These are phyloP conservation scores for Caenorhabditis parvicauda DNA, from an alignment of 2,888 invertebrate genomes.

Conservation along the genomic window DNA sequence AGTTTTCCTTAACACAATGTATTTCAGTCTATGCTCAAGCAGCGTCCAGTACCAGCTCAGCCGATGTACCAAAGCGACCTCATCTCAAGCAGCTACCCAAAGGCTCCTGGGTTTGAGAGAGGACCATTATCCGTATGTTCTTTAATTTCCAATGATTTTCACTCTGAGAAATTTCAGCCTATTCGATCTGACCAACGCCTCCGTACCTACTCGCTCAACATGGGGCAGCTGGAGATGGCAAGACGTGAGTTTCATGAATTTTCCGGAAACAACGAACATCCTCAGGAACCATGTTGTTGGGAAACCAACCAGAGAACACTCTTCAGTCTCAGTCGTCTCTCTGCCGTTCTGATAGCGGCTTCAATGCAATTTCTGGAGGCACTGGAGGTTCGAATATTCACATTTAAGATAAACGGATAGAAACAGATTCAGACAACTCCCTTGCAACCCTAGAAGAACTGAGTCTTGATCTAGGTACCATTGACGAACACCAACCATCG, in stretches of 20 bases:
- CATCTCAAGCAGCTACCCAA: slow-evolving; percentile 42
- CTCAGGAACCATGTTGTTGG: slow-evolving; percentile 1
- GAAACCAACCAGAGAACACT: slow-evolving; percentile 21
- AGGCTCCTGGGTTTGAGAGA: slow-evolving; percentile 52
- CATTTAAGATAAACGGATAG: neutral
- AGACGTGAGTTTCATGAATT: slow-evolving; percentile 21
- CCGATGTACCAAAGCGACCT: slow-evolving; percentile 15
- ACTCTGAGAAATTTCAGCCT: slow-evolving; percentile 15
- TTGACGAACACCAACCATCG: slow-evolving; percentile 35
- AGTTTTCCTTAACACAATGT: neutral
- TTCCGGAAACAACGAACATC: no score
- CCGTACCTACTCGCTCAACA: slow-evolving; percentile 45
- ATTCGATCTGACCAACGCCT: slow-evolving; percentile 25
- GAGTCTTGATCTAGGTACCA: slow-evolving; percentile 40
- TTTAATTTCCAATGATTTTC: no score
- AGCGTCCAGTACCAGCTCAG: slow-evolving; percentile 11
- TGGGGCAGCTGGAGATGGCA: slow-evolving; percentile 42
- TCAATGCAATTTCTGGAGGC: slow-evolving; percentile 31
- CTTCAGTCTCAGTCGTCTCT: slow-evolving; percentile 36
- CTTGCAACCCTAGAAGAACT: slow-evolving; percentile 39
- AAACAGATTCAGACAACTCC: neutral
- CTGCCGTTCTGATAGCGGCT: slow-evolving; percentile 42
- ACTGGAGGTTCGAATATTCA: slow-evolving; percentile 7
- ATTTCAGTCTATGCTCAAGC: slow-evolving; percentile 33
- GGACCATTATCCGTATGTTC: slow-evolving; percentile 39